Conservation (phyloP, 2,797 vertebrate species). For the Benthosema pterotum region DNA sequence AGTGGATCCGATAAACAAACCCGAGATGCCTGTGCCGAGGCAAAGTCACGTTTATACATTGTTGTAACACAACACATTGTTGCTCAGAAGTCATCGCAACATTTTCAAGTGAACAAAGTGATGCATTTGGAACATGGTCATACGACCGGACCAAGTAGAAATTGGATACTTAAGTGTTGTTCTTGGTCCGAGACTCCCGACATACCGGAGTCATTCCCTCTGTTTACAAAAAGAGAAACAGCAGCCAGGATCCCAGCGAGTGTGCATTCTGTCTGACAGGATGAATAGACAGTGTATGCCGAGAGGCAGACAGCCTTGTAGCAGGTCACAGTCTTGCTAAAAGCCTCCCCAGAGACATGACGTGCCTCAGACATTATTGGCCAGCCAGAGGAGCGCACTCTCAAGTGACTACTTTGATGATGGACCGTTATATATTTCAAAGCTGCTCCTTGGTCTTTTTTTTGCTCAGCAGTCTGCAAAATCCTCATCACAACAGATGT, state of each 20-base stretch:
- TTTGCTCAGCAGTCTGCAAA: neutral
- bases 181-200: slow-evolving; percentile 59
- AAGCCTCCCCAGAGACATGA: slow-evolving; percentile 26
- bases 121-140: too few relatives aligned
- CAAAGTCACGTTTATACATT: too few relatives aligned
- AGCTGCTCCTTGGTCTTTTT: slow-evolving; percentile 36
- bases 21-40: neutral
- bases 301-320: slow-evolving; percentile 27
- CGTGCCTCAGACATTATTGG: slow-evolving; percentile 29
- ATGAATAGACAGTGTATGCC: slow-evolving; percentile 33
- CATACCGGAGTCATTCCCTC: slow-evolving; percentile 53
- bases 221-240: slow-evolving; percentile 50
- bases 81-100: too few relatives aligned
- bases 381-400: slow-evolving; percentile 17
- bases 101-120: too few relatives aligned
- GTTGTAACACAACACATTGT: too few relatives aligned
- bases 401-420: slow-evolving; percentile 18
- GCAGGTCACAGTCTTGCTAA: slow-evolving; percentile 35
- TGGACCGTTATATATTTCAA: slow-evolving; percentile 9
- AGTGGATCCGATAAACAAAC: slow-evolving; percentile 28
- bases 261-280: slow-evolving; percentile 46
- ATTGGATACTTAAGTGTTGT: slow-evolving; percentile 23
- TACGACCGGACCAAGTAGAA: too few relatives aligned
- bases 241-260: slow-evolving; percentile 20
- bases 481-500: slow-evolving; percentile 21